These are phyloP conservation scores for Parochlus steinenii DNA, from an alignment of 2,888 invertebrate species.

Conservation along the genomic window DNA sequence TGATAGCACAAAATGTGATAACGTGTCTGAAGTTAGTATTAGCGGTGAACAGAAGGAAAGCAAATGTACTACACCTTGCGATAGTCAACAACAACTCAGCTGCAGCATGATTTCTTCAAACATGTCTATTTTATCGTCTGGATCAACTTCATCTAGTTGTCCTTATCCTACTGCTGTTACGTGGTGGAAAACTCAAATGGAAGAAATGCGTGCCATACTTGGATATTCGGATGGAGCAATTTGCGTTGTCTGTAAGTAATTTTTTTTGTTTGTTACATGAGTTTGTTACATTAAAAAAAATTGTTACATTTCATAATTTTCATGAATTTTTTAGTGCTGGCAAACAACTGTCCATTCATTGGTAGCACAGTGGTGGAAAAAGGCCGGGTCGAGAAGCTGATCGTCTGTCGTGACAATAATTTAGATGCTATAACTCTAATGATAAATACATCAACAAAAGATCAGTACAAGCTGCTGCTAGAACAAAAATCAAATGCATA, in stretches of 20 bases:
- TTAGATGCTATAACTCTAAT: constrained; percentile 38
- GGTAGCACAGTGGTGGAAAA: constrained; percentile 28
- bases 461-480: constrained; percentile 67
- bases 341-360: constrained; percentile 30
- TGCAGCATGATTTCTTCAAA: constrained; percentile 6
- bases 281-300: neutral
- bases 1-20: neutral
- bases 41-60: neutral
- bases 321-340: constrained; percentile 17
- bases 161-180: constrained; percentile 42
- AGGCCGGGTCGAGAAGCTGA: constrained; percentile 26
- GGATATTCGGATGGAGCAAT: constrained; percentile 48
- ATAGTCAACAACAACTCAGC: constrained; percentile 1
- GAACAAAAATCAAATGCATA: constrained; percentile 62
- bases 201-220: constrained; percentile 49
- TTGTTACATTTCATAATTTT: neutral
- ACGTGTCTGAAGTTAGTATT: neutral
- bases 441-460: constrained; percentile 53
- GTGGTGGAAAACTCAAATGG: constrained; percentile 61
- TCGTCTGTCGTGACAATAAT: constrained; percentile 47
- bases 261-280: neutral
- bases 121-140: constrained; percentile 3
- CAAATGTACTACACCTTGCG: constrained; percentile 6
- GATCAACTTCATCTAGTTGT: constrained; percentile 20
- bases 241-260: constrained; percentile 27